Evolutionary conservation across 1,140 invertebrate genomes (phyloP).

Genomic region (Conus ventricosus): DNA sequence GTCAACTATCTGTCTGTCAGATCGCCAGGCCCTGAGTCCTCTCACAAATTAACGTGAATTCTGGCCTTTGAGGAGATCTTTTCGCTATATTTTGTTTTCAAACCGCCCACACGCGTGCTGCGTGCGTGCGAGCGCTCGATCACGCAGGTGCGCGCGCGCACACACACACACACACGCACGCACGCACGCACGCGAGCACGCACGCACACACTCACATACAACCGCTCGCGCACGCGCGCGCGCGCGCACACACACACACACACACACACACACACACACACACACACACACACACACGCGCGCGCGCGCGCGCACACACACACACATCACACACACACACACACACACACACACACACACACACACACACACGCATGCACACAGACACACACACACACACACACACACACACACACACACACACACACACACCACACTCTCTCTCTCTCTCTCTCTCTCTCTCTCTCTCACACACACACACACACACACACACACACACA

Average conservation of each 20-base stretch:
- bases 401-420: background rate
- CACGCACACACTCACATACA: constrained; percentile 15
- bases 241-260: too few relatives aligned
- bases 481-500: background rate
- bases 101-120: too few relatives aligned
- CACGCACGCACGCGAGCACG: background rate
- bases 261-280: background rate
- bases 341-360: background rate
- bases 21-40: too few relatives aligned
- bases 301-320: too few relatives aligned
- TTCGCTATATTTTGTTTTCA: too few relatives aligned
- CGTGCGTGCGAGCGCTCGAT: too few relatives aligned
- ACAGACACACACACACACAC: background rate
- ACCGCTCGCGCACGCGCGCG: too few relatives aligned
- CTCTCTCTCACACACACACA: background rate
- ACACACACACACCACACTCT: too few relatives aligned
- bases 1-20: too few relatives aligned
- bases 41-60: too few relatives aligned
- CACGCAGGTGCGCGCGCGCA: background rate
- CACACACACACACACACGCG: too few relatives aligned
- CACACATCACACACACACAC: constrained; percentile 1
- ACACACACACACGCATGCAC: background rate
- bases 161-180: constrained; percentile 10
- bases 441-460: background rate
- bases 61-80: too few relatives aligned